Conservation (phyloP, 2,888 invertebrate species). For the Leptogaster cylindrica region DNA sequence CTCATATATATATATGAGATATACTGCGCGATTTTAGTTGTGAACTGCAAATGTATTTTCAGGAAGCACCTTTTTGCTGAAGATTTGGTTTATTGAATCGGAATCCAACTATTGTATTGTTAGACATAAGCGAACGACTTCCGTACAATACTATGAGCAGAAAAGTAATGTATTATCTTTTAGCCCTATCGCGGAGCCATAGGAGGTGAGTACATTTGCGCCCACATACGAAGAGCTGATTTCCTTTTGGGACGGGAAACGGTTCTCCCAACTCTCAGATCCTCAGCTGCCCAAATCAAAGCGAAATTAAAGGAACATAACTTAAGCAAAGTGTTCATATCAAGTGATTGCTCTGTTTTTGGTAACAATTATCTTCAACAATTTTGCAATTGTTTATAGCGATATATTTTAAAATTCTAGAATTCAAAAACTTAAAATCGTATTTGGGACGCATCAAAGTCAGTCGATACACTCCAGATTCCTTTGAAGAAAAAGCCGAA, state of each 20-base stretch:
- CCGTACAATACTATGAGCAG: too few relatives aligned
- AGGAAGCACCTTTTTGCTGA: too few relatives aligned
- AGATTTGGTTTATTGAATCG: too few relatives aligned
- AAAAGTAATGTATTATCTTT: too few relatives aligned
- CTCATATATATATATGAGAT: too few relatives aligned
- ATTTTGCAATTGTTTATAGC: conserved; percentile 48
- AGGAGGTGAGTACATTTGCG: conserved; percentile 78
- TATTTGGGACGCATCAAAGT: conserved; percentile 54
- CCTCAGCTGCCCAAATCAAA: conserved; percentile 77
- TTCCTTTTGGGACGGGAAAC: conserved; percentile 77
- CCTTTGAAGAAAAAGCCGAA: conserved; percentile 53
- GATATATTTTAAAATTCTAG: conserved; percentile 46
- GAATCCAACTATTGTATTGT: too few relatives aligned
- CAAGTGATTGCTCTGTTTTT: conserved; percentile 78
- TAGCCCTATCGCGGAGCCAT: conserved; percentile 63
- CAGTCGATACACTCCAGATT: conserved; percentile 56
- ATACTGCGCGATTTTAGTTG: too few relatives aligned
- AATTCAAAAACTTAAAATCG: conserved; percentile 57
- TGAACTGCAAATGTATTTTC: too few relatives aligned
- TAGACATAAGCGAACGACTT: too few relatives aligned
- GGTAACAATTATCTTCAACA: too few relatives aligned
- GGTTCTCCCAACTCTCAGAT: conserved; percentile 78
- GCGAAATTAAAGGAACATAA: conserved; percentile 66
- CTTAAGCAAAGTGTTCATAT: conserved; percentile 75
- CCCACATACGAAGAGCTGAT: conserved; percentile 89